Conservation (phyloP, 2,113 vertebrate species). For the Cyprinus carpio region DNA sequence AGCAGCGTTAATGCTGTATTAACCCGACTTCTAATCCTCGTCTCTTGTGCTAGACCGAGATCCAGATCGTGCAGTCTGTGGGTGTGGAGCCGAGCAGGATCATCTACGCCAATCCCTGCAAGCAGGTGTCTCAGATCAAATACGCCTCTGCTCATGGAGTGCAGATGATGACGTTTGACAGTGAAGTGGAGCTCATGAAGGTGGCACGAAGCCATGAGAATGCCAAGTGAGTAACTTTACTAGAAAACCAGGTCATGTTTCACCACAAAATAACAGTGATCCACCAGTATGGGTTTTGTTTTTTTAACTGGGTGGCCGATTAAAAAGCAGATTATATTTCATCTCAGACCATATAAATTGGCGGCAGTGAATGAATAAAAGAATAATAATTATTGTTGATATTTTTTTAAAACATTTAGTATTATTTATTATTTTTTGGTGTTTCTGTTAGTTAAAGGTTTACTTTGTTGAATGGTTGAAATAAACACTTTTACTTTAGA, state of each 20-base stretch:
- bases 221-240: conserved; percentile 85
- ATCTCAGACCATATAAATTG: not conserved
- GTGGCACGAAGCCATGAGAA: conserved; percentile 89
- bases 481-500: too few relatives aligned
- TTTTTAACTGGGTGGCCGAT: not conserved
- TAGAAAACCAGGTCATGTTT: not conserved
- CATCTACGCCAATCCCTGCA: conserved; percentile 98
- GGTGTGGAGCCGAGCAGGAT: conserved; percentile 89
- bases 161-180: conserved; percentile 99
- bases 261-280: not conserved
- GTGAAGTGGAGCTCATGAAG: conserved; percentile 95
- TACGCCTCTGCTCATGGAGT: conserved; percentile 92
- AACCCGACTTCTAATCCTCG: conserved; percentile 32
- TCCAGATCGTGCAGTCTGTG: conserved; percentile 90
- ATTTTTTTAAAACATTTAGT: too few relatives aligned
- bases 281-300: not conserved
- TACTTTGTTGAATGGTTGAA: too few relatives aligned
- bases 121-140: conserved; percentile 97
- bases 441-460: too few relatives aligned
- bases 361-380: too few relatives aligned
- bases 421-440: too few relatives aligned
- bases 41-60: conserved; percentile 82
- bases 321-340: not conserved
- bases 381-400: too few relatives aligned
- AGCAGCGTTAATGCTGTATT: conserved; percentile 11